Percentiles rank a stretch among this genome's conserved stretches.
These are phyloP conservation scores for Drosophila limbata DNA, from an alignment of 2,888 invertebrate genomes.

Conservation along the genomic window DNA sequence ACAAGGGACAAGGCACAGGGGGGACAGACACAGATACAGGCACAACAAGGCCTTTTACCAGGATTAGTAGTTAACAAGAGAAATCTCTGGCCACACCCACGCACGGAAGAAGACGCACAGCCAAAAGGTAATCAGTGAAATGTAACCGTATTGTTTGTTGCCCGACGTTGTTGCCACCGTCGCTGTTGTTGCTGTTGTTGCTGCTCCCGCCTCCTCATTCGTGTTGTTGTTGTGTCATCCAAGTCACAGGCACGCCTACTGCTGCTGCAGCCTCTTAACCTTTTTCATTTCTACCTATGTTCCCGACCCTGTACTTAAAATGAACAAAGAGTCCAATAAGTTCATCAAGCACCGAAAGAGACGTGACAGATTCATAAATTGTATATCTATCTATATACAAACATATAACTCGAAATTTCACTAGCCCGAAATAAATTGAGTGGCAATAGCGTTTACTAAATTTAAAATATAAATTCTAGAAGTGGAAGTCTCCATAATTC, in stretches of 20 bases:
- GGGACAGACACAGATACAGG: background rate
- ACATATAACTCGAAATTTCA: too few species aligned
- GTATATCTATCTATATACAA: too few species aligned
- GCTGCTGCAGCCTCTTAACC: constrained; percentile 68
- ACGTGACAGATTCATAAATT: too few species aligned
- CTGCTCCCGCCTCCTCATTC: constrained; percentile 4
- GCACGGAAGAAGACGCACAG: constrained; percentile 41
- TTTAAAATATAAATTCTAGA: too few species aligned
- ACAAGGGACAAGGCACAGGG: background rate
- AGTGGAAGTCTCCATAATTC: too few species aligned
- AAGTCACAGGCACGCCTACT: constrained; percentile 59
- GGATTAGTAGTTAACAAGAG: constrained; percentile 82
- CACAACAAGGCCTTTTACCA: constrained; percentile 78
- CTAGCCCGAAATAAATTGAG: too few species aligned
- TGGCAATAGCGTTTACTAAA: too few species aligned
- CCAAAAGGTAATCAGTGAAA: constrained; percentile 82
- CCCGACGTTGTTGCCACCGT: constrained; percentile 38
- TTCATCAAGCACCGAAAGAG: too few species aligned
- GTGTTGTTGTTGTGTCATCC: constrained; percentile 57
- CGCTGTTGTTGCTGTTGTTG: constrained; percentile 10
- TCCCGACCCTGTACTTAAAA: constrained; percentile 1
- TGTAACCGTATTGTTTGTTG: constrained; percentile 79
- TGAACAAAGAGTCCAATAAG: background rate
- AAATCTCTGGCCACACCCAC: constrained; percentile 75
- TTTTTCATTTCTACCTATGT: constrained; percentile 39